Evolutionary conservation across 2,797 vertebrate species (phyloP).

Genomic region (Schizopygopsis pylzovi): DNA sequence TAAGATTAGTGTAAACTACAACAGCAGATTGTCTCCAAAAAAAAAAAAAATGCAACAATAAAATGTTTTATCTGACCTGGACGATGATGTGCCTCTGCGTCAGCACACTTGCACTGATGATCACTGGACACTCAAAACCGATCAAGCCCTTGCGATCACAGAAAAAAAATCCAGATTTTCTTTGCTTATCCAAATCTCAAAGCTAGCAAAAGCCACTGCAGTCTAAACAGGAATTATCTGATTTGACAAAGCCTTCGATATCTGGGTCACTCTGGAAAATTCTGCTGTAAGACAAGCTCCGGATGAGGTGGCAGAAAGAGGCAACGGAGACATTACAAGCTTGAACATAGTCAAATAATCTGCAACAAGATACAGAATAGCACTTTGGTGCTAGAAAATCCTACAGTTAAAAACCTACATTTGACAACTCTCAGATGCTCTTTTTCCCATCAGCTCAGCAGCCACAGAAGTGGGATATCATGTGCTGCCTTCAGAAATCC

Average conservation of each 20-base stretch:
- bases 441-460: no score
- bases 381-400: no score
- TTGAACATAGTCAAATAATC: no score
- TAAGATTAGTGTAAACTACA: conserved; percentile 41
- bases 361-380: no score
- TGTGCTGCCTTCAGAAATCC: no score
- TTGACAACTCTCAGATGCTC: no score
- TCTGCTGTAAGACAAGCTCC: background rate
- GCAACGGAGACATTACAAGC: no score
- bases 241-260: background rate
- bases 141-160: no score
- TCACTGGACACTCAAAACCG: background rate
- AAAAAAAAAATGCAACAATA: conserved; percentile 1
- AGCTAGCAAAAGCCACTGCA: background rate
- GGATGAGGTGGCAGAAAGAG: background rate
- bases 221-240: background rate
- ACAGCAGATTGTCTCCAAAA: conserved; percentile 32
- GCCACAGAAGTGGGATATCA: no score
- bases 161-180: background rate
- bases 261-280: background rate
- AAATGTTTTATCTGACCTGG: conserved; percentile 45
- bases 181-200: background rate
- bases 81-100: background rate
- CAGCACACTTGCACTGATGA: background rate
- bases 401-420: no score